Evolutionary conservation across 2,113 vertebrate genomes (phyloP).

Genomic region (Atrichornis clamosus): DNA sequence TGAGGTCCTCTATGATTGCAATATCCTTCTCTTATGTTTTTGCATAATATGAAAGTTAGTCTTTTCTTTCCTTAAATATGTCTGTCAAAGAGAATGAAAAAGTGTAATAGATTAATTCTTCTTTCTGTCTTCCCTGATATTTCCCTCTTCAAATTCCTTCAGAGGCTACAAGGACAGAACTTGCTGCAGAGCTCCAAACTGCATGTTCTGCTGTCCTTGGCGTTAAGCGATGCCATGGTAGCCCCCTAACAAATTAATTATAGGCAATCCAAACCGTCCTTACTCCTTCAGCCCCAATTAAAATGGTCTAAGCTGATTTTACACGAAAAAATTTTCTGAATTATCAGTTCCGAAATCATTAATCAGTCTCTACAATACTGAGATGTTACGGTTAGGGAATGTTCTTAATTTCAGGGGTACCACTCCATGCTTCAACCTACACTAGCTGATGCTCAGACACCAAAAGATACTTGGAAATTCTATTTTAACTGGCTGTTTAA

Average conservation of each 20-base stretch:
- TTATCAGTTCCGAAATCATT: not conserved
- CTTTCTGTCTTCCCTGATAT: not conserved
- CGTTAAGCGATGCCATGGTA: rapidly evolving
- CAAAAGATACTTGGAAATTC: not conserved
- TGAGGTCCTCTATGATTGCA: slow-evolving; percentile 40
- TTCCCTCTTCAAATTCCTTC: not conserved
- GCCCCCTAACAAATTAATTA: not conserved
- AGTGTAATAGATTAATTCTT: slow-evolving; percentile 17
- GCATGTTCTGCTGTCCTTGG: not conserved
- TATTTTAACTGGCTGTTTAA: not conserved
- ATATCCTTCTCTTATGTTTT: slow-evolving; percentile 15
- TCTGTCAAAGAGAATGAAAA: slow-evolving; percentile 11
- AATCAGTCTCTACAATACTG: not conserved
- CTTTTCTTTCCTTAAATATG: slow-evolving; percentile 39
- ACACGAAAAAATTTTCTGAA: not conserved
- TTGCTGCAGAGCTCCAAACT: not conserved
- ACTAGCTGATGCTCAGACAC: not conserved
- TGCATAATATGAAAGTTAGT: slow-evolving; percentile 38
- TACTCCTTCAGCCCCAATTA: not conserved
- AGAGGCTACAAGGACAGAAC: not conserved
- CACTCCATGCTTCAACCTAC: not conserved
- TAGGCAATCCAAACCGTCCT: not conserved
- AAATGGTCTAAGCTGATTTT: not conserved
- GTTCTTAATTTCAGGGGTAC: not conserved
- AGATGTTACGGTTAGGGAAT: not conserved